Base-by-base conservation (phyloP, 2,888 invertebrate species). In the Nomada lathburiana region DNA sequence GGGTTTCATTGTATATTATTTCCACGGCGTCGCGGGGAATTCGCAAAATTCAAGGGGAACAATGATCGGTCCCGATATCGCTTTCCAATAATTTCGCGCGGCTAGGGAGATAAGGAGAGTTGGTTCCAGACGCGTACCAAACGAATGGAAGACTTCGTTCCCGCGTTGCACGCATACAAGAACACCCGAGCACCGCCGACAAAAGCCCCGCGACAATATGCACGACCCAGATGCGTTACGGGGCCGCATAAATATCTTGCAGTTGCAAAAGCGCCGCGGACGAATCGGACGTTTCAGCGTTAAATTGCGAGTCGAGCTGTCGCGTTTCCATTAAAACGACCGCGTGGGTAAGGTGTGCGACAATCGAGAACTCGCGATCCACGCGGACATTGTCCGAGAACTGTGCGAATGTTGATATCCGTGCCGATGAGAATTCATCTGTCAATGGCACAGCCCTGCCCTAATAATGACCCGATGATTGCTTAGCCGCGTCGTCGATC, bases 221-320 rank as follows among this genome's bases (percentile, higher is more conserved):
- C 63, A 5, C 36, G 18, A 29, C 44, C 55, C 57, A 65, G 60
- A 67, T 60, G 36, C 47, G 69, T 69, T 53, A 64, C 68, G 36
- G 52, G 20, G 11, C 18, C 29, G 44, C 44, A 64, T 73, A 83
- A 83, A 83, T 82, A 77, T 82, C 79, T 64, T 67, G 60, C 23
- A 26, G 20, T 44, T 23, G 68, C 50, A 64, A 64, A 62, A 79
- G 69, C 65, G 23, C 4, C 63, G 42, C 5, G 18, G 57, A 55
- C 20, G 36, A 63, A 52, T 55, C 55, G 36, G 62, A 68, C 42
- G 42, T 82, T 68, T 71, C 68, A n/a, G 7, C 36, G 60, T 52
- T 36, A 63, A 69, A 76, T 82, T 68, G 57, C 69, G 44, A 42
- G 71, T 74, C 68, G 52, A 36, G 26, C 16, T 62, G 65, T 36